These are phyloP conservation scores for Actinia tenebrosa DNA, from an alignment of 64 coral and sea anemone genomes.

Conservation along the genomic window DNA sequence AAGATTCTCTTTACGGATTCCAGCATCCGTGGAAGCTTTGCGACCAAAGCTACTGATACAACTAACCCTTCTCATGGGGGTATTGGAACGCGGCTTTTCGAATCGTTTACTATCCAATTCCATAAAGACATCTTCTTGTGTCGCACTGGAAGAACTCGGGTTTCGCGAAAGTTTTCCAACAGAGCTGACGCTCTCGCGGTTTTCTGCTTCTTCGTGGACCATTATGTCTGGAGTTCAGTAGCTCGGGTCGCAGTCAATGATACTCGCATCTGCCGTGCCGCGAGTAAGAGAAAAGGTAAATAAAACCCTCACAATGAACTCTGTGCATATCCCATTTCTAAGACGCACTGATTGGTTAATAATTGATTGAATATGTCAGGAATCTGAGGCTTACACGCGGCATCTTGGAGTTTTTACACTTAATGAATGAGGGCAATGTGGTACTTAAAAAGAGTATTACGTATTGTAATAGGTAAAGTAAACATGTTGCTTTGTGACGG, in stretches of 20 bases:
- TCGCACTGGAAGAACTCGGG: neutral
- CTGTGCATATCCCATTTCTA: neutral
- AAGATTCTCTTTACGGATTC: neutral
- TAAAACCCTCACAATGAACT: slow-evolving; percentile 16
- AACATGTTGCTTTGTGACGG: neutral
- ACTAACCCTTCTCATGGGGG: neutral
- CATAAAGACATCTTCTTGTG: slow-evolving; percentile 17
- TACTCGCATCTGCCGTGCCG: neutral
- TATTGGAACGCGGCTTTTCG: neutral
- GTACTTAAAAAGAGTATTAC: neutral
- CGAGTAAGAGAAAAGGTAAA: slow-evolving; percentile 17
- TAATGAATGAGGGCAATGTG: neutral
- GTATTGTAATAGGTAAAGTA: neutral
- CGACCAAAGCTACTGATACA: slow-evolving; percentile 20
- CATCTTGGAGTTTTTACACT: neutral
- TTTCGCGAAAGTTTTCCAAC: neutral
- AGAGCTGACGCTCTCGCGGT: neutral
- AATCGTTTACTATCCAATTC: neutral
- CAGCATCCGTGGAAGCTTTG: neutral
- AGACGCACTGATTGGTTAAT: neutral
- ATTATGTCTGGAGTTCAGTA: neutral
- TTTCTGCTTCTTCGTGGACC: slow-evolving; percentile 16
- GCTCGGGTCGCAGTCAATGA: neutral
- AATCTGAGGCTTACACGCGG: slow-evolving; percentile 1
- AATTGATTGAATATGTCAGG: slow-evolving; percentile 12